Evolutionary conservation across 2,888 invertebrate species (phyloP), one percentile per base, ranked within the genome.

Genomic region (Philonicus albiceps): DNA sequence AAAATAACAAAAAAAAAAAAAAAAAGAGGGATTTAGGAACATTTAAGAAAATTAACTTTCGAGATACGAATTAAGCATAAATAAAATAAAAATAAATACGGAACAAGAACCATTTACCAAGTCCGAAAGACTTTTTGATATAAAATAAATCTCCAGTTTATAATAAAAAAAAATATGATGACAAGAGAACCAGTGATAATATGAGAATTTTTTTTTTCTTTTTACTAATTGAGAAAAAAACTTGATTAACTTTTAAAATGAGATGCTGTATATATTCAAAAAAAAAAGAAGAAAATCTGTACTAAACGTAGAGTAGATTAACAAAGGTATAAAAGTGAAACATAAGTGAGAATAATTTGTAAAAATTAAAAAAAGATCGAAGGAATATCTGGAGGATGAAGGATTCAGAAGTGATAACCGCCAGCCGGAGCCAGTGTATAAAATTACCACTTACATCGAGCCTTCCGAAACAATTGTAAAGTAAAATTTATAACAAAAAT

Each of bases 391-490:
- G 22, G 22, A 1, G 22, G 74, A 30, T 30, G 13, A 73, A 30
- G 16, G 37, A 74, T 31, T 31, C 19, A 31, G n/a, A 27, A 74
- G n/a, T 74, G 74, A 74, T 74, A 22, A 55, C 30, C 8, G 31
- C n/a, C 31, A 31, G 31, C 13, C 34, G 16, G 43, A 43, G 43
- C 43, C 13, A 22, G 73, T 19, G 43, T 37, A 84, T 55, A 73
- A 83, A 81, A 73, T 40, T n/a, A 73, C 43, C 73, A 40, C 40
- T 73, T 30, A 84, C 84, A 73, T 84, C 84, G 84, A 84, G 84
- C 84, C 84, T 84, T 84, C 84, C 84, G 73, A 84, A 84, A 73
- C n/a, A 53, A 74, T 43, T 73, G 84, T 73, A 84, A 83, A 83
- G 16, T 84, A 34, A 40, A 37, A 84, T 73, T 19, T 34, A 84